phyloP scores from a whole-genome alignment of 2,888 invertebrate species.

The Megastigmus dorsalis region DNA sequence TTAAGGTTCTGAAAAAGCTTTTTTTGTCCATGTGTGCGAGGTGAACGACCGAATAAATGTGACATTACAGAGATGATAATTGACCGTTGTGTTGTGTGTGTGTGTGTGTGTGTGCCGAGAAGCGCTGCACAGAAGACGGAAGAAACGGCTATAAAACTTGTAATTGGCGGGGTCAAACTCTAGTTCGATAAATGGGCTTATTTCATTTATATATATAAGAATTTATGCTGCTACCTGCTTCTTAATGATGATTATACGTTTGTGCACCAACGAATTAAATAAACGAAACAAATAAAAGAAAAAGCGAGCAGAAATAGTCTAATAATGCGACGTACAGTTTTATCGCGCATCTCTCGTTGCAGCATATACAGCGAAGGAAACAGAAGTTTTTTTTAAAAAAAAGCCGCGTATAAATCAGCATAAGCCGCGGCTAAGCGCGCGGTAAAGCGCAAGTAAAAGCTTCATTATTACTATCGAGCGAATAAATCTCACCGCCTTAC shows the following conservation, averaged over 20 bases:
- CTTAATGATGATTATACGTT: conserved; percentile 27
- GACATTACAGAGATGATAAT: conserved; percentile 32
- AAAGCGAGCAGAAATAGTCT: too few species aligned
- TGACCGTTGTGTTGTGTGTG: too few species aligned
- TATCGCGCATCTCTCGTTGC: too few species aligned
- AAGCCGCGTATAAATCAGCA: not conserved
- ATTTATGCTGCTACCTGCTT: conserved; percentile 8
- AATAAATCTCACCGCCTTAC: too few species aligned
- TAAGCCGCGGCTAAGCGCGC: too few species aligned
- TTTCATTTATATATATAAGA: conserved; percentile 10
- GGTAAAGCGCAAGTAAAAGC: too few species aligned
- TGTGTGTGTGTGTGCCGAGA: not conserved
- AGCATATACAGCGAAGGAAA: too few species aligned
- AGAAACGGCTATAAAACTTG: conserved; percentile 24
- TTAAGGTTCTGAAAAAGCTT: not conserved
- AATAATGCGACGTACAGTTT: too few species aligned
- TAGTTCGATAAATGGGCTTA: conserved; percentile 35
- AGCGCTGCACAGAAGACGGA: not conserved
- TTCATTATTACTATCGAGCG: too few species aligned
- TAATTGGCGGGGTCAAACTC: conserved; percentile 43
- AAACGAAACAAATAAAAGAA: too few species aligned
- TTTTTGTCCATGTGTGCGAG: conserved; percentile 4
- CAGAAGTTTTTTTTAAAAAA: not conserved
- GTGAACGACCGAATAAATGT: conserved; percentile 28
- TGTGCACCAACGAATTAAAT: too few species aligned